Evolutionary conservation across 2,888 invertebrate genomes (phyloP).

Genomic region (Cephus spinipes): DNA sequence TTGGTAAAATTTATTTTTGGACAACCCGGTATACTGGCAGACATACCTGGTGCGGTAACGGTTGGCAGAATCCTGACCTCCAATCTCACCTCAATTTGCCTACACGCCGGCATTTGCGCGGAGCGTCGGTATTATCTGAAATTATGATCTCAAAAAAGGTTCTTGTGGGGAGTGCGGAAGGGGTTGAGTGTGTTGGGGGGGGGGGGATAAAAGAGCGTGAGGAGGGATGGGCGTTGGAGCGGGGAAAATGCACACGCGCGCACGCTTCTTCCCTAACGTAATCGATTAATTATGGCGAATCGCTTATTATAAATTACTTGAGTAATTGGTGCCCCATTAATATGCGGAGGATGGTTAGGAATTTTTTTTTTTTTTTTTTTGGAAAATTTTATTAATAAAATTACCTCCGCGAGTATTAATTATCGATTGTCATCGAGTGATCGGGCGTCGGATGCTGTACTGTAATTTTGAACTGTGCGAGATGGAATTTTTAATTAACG

Average conservation of each 20-base stretch:
- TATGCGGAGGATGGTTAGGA: too few species aligned
- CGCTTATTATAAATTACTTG: conserved; percentile 46
- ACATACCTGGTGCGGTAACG: conserved; percentile 46
- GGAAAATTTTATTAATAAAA: too few species aligned
- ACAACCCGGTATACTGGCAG: conserved; percentile 49
- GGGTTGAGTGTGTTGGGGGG: neutral
- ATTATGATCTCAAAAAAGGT: conserved; percentile 64
- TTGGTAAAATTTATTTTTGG: conserved; percentile 7
- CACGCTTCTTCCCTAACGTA: conserved; percentile 39
- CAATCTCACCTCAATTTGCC: conserved; percentile 67
- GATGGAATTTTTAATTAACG: too few species aligned
- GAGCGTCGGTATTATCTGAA: conserved; percentile 60
- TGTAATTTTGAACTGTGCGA: too few species aligned
- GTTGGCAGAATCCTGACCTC: conserved; percentile 62
- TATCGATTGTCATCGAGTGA: too few species aligned
- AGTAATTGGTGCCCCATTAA: conserved; percentile 37
- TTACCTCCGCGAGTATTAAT: too few species aligned
- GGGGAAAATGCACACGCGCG: conserved; percentile 14
- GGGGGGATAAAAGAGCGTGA: neutral
- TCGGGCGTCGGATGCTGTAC: too few species aligned
- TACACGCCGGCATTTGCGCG: conserved; percentile 61
- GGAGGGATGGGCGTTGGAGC: too few species aligned
- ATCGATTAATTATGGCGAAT: conserved; percentile 60
- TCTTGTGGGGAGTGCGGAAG: too few species aligned
- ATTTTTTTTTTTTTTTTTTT: too few species aligned